Base-by-base conservation (phyloP, 2,888 invertebrate genomes). In the Lissonota sp. region DNA sequence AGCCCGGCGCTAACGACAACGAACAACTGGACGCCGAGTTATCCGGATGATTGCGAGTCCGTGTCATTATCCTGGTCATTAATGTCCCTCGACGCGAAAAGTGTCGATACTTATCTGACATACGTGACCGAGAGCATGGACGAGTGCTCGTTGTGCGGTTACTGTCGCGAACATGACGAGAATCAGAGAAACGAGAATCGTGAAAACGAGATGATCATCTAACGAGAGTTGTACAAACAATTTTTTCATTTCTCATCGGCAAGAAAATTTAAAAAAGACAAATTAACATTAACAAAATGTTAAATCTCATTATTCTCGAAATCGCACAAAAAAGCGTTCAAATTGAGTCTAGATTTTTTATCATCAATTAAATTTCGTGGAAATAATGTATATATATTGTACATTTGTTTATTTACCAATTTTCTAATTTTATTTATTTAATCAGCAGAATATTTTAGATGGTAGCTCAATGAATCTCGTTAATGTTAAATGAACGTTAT, bases 191-290 rank as follows among this genome's bases (percentile, higher is more conserved):
- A 92, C 81, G 92, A 92, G 82, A 92, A 92, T 76, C 87, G 87
- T 26, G 92, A 92, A 83, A 92, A 92, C 85, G 92, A 92, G 82
- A 92, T 92, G 92, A 89, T 91, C 76, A 86, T 88, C 82, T 90
- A 91, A 88, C 87, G 79, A 74, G 69, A 74, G 55, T 70, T 49
- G n/a, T 40, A 10, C 16, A n/a, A 3, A 49, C 67, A 26, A 26
- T 60, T 49, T 8, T 72, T 66, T 62, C 73, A 12, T 42, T 76
- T 53, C 5, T 60, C 6, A 44, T 53, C 14, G 14, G 12, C 14
- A 53, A 55, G 51, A 7, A 4, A 70, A 60, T n/a, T n/a, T n/a
- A 12, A 42, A 57, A 42, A 49, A 26, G 12, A 14, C 5, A 16
- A 64, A 57, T 44, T 44, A 26, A 26, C 26, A 26, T 26, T 3